Base-by-base conservation (phyloP, 2,888 invertebrate genomes). In the Sipunculus nudus region DNA sequence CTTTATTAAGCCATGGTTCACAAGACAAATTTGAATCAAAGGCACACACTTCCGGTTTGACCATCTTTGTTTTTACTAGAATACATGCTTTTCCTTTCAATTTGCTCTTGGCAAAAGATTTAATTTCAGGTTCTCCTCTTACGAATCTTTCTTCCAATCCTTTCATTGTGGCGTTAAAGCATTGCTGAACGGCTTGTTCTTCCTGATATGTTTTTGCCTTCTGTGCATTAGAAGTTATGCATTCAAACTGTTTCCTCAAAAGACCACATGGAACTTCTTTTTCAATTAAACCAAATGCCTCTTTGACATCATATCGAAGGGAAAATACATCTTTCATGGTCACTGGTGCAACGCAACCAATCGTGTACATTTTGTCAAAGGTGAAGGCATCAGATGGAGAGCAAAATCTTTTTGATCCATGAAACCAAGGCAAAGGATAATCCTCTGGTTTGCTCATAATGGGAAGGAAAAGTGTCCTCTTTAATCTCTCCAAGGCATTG, bases 381-480 rank as follows among this genome's bases (percentile, higher is more conserved):
- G 62, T 31, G 23, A 43, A 57, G 8, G 63, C 38, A n/a, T 67
- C 65, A n/a, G 43, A 52, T 21, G 65, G 45, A 16, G 52, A 26
- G 19, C 49, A 10, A 16, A 65, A 39, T 10, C 53, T 54, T 5
- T 35, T 38, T 21, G 52, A 3, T 5, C 28, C 58, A 52, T 43
- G 35, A 39, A 56, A 47, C 77, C 77, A 77, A 3, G 61, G 40
- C 31, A 73, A 60, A 10, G 50, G 52, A 68, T 71, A 76, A 13
- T 58, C 32, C 2, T 26, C 48, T 23, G 77, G 75, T 43, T 66
- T 68, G 4, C 10, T 6, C 16, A 71, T 52, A 2, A 71, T 61
- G 21, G 74, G 74, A 5, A 77, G 56, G 53, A 72, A n/a, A n/a
- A n/a, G n/a, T n/a, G n/a, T n/a, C n/a, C n/a, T n/a, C n/a, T n/a